Evolutionary conservation across 2,797 vertebrate genomes (phyloP).

Genomic region (Scolopax bukidnonensis): DNA sequence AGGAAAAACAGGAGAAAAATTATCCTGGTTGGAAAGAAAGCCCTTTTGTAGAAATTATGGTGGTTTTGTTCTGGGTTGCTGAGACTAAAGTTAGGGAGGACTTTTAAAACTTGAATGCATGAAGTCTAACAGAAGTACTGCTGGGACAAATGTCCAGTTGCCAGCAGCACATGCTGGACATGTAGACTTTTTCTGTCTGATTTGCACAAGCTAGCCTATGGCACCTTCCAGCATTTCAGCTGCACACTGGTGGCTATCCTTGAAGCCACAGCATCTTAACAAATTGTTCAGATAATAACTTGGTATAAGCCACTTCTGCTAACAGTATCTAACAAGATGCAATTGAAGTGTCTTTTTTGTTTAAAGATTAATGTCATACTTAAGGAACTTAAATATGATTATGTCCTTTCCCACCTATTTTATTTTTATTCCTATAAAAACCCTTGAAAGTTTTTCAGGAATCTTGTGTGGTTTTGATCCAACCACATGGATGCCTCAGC

Average conservation of each 20-base stretch:
- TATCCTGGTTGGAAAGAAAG: background rate
- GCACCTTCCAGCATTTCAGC: background rate
- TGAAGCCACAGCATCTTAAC: background rate
- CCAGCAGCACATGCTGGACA: background rate
- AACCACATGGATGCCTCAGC: background rate
- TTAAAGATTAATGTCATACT: slow-evolving; percentile 22
- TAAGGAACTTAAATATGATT: background rate
- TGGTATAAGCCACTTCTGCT: background rate
- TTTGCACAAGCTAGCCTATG: background rate
- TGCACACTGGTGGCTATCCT: background rate
- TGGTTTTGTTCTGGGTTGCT: background rate
- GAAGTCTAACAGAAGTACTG: background rate
- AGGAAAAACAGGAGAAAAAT: background rate
- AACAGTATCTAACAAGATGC: background rate
- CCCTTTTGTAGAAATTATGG: background rate
- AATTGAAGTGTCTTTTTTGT: background rate
- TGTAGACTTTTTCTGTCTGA: background rate
- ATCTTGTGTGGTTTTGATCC: background rate
- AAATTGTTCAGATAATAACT: background rate
- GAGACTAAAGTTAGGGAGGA: background rate
- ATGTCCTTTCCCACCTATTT: slow-evolving; percentile 34
- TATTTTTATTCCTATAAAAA: background rate
- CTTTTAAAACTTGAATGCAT: background rate
- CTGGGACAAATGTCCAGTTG: background rate
- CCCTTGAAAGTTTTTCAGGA: background rate